Base-by-base conservation (phyloP, 2,797 vertebrate species). In the Enteromius mattozi region DNA sequence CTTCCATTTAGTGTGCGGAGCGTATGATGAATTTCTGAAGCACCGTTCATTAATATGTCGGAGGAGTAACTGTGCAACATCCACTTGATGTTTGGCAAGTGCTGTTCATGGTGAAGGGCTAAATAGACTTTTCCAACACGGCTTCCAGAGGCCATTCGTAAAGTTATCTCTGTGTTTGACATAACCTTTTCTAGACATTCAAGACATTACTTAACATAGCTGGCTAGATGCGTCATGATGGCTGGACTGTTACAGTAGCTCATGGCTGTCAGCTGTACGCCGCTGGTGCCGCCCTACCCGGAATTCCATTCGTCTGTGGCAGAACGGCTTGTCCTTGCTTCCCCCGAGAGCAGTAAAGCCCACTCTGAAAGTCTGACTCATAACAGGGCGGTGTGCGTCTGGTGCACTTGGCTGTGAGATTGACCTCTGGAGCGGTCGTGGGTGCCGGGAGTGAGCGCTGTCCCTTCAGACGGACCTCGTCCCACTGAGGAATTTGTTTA, bases 401-500 rank as follows among this genome's bases (percentile, higher is more conserved):
- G 42, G 51, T 21, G 14, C 42, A 30, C 56, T 47, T 68, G 49
- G 49, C 45, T 59, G 42, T 68, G 33, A 27, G 56, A 33, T 27
- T 79, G 66, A 75, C 81, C 83, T 40, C 54, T 42, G 19, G 71
- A 78, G 54, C 56, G 56, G 70, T 40, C 35, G 49, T 35, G 54
- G 63, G 80, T 66, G 8, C 61, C 82, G 89, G 89, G 90, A 83
- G 87, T 87, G 87, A 91, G 88, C 78, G 27, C 27, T 82, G 87
- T 83, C 82, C 78, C 87, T 90, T 88, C 84, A 78, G 83, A 88
- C 88, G 65, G 77, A 69, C 87, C 87, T n/a, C 89, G 86, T 89
- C 92, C 92, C 84, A 54, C 87, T 37, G 82, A 92, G 93, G 93
- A 94, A 94, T 95, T 93, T 95, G 94, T 95, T 95, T 95, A 93